phyloP scores from a whole-genome alignment of 1,140 invertebrate genomes.

The Helicoverpa zea region DNA sequence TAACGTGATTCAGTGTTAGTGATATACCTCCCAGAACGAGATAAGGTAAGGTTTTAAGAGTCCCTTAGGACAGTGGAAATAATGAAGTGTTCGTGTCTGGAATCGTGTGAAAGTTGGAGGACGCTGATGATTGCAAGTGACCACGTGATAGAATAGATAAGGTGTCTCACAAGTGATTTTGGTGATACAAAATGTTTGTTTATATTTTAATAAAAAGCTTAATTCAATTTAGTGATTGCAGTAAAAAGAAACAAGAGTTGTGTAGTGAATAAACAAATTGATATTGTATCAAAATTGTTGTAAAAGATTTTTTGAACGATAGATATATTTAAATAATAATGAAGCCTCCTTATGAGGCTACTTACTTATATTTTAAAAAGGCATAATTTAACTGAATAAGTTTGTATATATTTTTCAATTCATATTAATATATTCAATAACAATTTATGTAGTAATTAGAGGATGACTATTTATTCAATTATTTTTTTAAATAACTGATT shows the following conservation, averaged over 20 bases:
- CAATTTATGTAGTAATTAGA: no score
- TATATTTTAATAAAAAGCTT: slow-evolving; percentile 7
- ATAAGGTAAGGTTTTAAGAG: slow-evolving; percentile 77
- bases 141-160: slow-evolving; percentile 48
- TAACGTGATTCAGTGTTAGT: slow-evolving; percentile 82
- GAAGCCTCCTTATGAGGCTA: no score
- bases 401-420: no score
- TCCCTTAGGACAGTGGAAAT: slow-evolving; percentile 41
- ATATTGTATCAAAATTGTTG: slow-evolving; percentile 27
- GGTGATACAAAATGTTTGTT: slow-evolving; percentile 52
- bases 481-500: no score
- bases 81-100: slow-evolving; percentile 37
- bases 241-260: neutral
- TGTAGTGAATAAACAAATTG: slow-evolving; percentile 39
- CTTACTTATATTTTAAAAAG: no score
- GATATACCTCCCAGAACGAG: slow-evolving; percentile 67
- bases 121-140: slow-evolving; percentile 47
- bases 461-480: no score
- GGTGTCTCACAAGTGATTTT: slow-evolving; percentile 62
- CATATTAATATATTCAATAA: no score
- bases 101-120: slow-evolving; percentile 65
- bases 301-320: neutral
- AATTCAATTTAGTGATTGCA: neutral
- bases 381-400: no score
- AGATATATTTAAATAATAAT: no score